Percentiles rank a stretch among this genome's conserved stretches.
These are phyloP conservation scores for Anabas testudineus DNA, from an alignment of 2,797 vertebrate genomes.

Conservation along the genomic window DNA sequence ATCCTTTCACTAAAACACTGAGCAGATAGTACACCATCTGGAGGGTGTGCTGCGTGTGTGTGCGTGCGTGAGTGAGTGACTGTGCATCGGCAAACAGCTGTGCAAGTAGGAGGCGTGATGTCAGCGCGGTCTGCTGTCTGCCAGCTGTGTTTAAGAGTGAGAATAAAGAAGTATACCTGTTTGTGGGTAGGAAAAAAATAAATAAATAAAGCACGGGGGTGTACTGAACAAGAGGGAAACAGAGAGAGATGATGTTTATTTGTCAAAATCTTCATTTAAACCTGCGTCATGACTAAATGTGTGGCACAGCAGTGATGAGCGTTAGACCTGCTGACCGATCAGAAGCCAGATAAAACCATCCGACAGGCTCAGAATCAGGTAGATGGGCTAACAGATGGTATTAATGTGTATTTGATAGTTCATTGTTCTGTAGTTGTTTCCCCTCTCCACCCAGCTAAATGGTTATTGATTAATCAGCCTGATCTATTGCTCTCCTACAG, in stretches of 20 bases:
- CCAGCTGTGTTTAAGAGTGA: slow-evolving; percentile 72
- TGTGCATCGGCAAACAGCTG: slow-evolving; percentile 56
- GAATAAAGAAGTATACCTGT: slow-evolving; percentile 64
- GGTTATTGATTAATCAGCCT: slow-evolving; percentile 83
- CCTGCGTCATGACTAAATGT: slow-evolving; percentile 24
- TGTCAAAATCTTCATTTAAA: slow-evolving; percentile 62
- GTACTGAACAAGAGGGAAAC: not conserved
- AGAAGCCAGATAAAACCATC: slow-evolving; percentile 53
- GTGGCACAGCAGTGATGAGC: slow-evolving; percentile 3
- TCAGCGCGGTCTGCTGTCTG: slow-evolving; percentile 56
- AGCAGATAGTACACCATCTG: slow-evolving; percentile 64
- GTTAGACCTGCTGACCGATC: slow-evolving; percentile 43
- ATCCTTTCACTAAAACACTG: slow-evolving; percentile 59
- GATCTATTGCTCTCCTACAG: slow-evolving; percentile 77
- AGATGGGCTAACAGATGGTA: slow-evolving; percentile 60
- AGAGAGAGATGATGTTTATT: slow-evolving; percentile 59
- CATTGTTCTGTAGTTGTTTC: slow-evolving; percentile 81
- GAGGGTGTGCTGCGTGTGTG: slow-evolving; percentile 36
- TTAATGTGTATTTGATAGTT: slow-evolving; percentile 80
- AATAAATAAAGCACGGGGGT: slow-evolving; percentile 17
- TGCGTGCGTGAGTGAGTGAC: slow-evolving; percentile 11
- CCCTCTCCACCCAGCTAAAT: slow-evolving; percentile 80
- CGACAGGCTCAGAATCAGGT: slow-evolving; percentile 53
- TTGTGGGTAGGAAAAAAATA: not conserved
- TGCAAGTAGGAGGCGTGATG: slow-evolving; percentile 69